These are phyloP conservation scores for Portunus trituberculatus DNA, from an alignment of 1,140 invertebrate genomes.

Conservation along the genomic window DNA sequence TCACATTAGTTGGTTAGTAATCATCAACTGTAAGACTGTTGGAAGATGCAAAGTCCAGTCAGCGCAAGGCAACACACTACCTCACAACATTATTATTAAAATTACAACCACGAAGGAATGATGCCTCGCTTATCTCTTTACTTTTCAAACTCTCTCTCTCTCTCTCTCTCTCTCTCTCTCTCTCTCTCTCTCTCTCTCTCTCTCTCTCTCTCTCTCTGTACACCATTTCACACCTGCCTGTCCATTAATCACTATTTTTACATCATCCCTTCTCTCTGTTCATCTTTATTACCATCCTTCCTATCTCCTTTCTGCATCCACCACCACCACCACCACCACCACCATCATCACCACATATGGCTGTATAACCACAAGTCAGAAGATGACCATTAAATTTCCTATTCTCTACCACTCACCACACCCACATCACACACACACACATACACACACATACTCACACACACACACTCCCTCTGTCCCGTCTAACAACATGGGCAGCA, in stretches of 20 bases:
- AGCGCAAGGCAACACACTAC: too few species aligned
- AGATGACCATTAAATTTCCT: constrained; percentile 1
- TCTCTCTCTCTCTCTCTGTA: not conserved
- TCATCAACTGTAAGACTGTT: too few species aligned
- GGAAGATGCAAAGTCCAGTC: too few species aligned
- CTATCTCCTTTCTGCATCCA: not conserved
- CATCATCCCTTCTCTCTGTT: not conserved
- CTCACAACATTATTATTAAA: too few species aligned
- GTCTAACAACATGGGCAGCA: constrained; percentile 59
- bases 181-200: not conserved
- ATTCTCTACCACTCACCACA: not conserved
- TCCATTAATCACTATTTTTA: not conserved
- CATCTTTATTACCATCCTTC: not conserved
- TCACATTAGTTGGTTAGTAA: too few species aligned
- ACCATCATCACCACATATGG: not conserved
- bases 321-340: not conserved
- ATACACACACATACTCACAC: not conserved
- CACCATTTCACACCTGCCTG: not conserved
- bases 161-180: not conserved
- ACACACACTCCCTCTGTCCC: not conserved
- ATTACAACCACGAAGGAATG: too few species aligned
- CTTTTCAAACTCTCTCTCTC: not conserved
- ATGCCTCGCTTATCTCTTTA: too few species aligned
- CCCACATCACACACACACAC: constrained; percentile 5
- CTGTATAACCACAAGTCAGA: not conserved